A percentile compares a stretch with the other conserved stretches of the same genome.
phyloP scores from a whole-genome alignment of 2,797 vertebrate genomes.

The Taenioides sp. region DNA sequence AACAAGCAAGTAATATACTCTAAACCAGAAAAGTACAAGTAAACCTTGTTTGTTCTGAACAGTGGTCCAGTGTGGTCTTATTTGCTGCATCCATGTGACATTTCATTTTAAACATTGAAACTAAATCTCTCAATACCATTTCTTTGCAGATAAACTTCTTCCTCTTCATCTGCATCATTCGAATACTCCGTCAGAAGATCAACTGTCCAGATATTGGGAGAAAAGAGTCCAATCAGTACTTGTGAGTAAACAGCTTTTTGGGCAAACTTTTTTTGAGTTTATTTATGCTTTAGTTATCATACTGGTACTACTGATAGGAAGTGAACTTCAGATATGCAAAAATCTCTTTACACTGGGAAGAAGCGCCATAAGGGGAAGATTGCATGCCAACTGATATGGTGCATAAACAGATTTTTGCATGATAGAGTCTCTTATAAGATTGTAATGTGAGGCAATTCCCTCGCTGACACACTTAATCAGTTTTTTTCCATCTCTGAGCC shows the following conservation, averaged over 20 bases:
- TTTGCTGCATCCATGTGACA: background rate
- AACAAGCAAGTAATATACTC: too few relatives aligned
- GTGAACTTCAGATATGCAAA: background rate
- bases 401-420: slow-evolving; percentile 51
- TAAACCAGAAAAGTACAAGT: background rate
- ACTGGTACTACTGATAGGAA: too few relatives aligned
- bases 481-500: slow-evolving; percentile 28
- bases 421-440: slow-evolving; percentile 49
- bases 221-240: slow-evolving; percentile 91
- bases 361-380: background rate
- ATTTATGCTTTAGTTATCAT: background rate
- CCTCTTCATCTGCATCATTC: slow-evolving; percentile 93
- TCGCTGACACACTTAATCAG: slow-evolving; percentile 47
- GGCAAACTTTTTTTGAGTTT: background rate
- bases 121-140: background rate
- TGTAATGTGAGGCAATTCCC: slow-evolving; percentile 52
- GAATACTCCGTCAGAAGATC: slow-evolving; percentile 93
- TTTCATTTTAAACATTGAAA: background rate
- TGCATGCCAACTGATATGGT: slow-evolving; percentile 16
- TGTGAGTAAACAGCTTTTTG: slow-evolving; percentile 77
- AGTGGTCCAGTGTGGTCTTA: background rate
- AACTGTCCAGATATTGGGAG: slow-evolving; percentile 91
- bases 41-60: background rate
- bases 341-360: slow-evolving; percentile 18
- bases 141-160: slow-evolving; percentile 88